Base-by-base conservation (phyloP, 2,888 invertebrate genomes). In the Neria commutata region DNA sequence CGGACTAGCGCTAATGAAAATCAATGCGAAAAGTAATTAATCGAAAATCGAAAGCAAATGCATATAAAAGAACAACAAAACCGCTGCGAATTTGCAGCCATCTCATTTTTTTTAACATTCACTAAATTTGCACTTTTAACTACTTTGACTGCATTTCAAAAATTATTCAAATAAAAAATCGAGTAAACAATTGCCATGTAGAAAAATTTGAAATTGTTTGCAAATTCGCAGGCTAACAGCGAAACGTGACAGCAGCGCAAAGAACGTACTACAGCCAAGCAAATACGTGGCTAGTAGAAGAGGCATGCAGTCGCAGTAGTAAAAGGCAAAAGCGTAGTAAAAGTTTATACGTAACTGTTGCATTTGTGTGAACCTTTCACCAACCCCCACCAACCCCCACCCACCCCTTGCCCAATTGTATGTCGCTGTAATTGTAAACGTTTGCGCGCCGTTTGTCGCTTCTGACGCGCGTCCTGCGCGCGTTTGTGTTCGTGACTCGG, bases 341-440 rank as follows among this genome's bases (percentile, higher is more conserved):
- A 19, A 42, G n/a, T 47, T 47, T 21, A 24, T 47, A 16, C 40
- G 23, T 48, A 48, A 47, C 50, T 47, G 42, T 37, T 48, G 55
- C 54, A 29, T 56, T 49, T 50, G 14, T 16, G 5, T 19, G 42
- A 17, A 21, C 42, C 42, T 42, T 42, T 19, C 17, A n/a, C n/a
- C n/a, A n/a, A n/a, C n/a, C n/a, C n/a, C n/a, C n/a, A n/a, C n/a
- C n/a, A n/a, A n/a, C n/a, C n/a, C n/a, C n/a, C n/a, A n/a, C n/a
- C n/a, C n/a, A n/a, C n/a, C n/a, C n/a, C n/a, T n/a, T n/a, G n/a
- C n/a, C n/a, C n/a, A n/a, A n/a, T n/a, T n/a, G n/a, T n/a, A 51
- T 14, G 21, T 40, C 29, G 26, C 11, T 46, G 11, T 29, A 45
- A 56, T 40, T 40, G 34, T 17, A 34, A 53, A 34, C 24, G 25